Evolutionary conservation across 2,888 invertebrate genomes (phyloP).

Genomic region (Coenonympha arcania): DNA sequence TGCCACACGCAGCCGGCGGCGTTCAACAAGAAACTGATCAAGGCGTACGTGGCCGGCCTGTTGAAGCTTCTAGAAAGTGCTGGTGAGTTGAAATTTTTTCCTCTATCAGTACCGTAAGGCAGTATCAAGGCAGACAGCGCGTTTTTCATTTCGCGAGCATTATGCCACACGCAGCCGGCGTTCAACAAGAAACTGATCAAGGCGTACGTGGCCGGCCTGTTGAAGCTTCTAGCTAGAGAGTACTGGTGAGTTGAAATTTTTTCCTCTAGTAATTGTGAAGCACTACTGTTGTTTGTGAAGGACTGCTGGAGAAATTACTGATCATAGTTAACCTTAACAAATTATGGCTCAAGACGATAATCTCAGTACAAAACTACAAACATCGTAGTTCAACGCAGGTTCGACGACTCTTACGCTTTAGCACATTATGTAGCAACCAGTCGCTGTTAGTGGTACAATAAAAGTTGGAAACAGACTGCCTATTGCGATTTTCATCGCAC

Average conservation of each 20-base stretch:
- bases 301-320: too few relatives aligned
- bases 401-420: too few relatives aligned
- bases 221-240: slow-evolving; percentile 82
- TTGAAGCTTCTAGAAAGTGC: slow-evolving; percentile 85
- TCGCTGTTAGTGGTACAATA: too few relatives aligned
- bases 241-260: slow-evolving; percentile 66
- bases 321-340: too few relatives aligned
- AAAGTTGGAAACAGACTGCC: too few relatives aligned
- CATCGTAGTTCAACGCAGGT: too few relatives aligned
- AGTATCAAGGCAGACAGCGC: slow-evolving; percentile 88
- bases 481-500: too few relatives aligned
- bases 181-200: slow-evolving; percentile 94
- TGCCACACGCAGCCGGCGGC: slow-evolving; percentile 85
- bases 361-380: too few relatives aligned
- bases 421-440: too few relatives aligned
- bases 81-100: slow-evolving; percentile 51
- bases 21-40: slow-evolving; percentile 91
- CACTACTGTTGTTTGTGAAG: too few relatives aligned
- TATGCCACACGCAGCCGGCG: slow-evolving; percentile 85
- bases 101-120: neutral
- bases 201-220: slow-evolving; percentile 81
- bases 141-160: slow-evolving; percentile 86
- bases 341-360: too few relatives aligned
- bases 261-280: too few relatives aligned
- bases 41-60: slow-evolving; percentile 83